Evolutionary conservation across 2,113 vertebrate genomes (phyloP).

Genomic region (Callospermophilus lateralis): DNA sequence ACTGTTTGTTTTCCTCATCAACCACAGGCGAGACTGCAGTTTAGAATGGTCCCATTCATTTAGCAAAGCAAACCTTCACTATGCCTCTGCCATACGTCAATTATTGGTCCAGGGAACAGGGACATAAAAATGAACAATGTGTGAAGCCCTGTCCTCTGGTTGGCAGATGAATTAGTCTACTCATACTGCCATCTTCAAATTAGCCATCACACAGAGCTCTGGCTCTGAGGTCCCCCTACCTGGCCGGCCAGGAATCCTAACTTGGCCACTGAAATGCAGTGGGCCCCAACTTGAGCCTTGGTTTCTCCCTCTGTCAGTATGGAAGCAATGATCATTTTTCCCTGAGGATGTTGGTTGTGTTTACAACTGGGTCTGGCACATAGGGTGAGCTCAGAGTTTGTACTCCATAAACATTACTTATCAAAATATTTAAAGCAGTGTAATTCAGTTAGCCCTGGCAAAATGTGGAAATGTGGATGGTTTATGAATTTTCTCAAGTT

Average conservation of each 20-base stretch:
- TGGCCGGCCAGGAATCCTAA: not conserved
- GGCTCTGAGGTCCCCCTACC: not conserved
- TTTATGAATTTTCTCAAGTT: not conserved
- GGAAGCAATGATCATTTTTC: not conserved
- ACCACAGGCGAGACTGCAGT: not conserved
- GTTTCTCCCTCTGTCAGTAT: not conserved
- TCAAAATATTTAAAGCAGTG: not conserved
- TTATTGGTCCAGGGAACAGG: fast-evolving
- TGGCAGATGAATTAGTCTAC: too few relatives aligned
- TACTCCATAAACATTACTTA: not conserved
- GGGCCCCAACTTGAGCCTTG: not conserved
- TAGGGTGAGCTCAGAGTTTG: not conserved
- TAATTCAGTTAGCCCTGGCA: not conserved
- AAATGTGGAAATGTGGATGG: not conserved
- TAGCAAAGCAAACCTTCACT: not conserved
- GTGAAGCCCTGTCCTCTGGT: not conserved
- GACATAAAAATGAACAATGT: not conserved
- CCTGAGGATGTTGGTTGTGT: not conserved
- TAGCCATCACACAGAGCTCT: not conserved
- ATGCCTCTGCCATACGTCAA: too few relatives aligned
- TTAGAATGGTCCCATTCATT: not conserved
- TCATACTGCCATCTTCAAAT: fast-evolving
- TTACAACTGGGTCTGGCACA: not conserved
- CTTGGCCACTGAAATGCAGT: not conserved
- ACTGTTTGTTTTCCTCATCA: not conserved